Evolutionary conservation across 2,888 invertebrate genomes (phyloP), one percentile per base, ranked within the genome.

Genomic region (Ditylenchus weischeri): DNA sequence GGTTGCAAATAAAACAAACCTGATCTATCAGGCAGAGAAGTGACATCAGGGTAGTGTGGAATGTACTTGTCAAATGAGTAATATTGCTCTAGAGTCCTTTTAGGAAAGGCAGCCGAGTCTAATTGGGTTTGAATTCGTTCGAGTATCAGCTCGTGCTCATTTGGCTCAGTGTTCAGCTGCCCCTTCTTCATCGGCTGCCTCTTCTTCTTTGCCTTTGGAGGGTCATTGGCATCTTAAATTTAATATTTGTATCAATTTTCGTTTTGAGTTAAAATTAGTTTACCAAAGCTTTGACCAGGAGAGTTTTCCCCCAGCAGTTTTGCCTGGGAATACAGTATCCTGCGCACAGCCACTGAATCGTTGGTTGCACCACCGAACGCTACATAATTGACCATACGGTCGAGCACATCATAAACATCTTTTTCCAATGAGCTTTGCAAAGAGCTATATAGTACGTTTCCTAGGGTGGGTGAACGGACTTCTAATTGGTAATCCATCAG

Each of bases 141-240:
- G 1, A 78, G 63, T 35, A 69, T 57, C 61, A 62, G 36, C 5
- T 72, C 72, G 64, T 68, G 69, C 49, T 73, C 73, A 51, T 66
- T 61, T 60, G 66, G 48, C 4, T 36, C 64, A 35, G 71, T 63
- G 47, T 23, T 47, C 7, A 66, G 23, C 29, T 54, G 62, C 15
- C 70, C 66, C 67, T 79, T 78, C 66, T 79, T 78, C 64, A 72
- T 75, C 23, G 68, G 61, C 15, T 72, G 72, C 48, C 79, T 66
- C 69, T 78, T 79, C 74, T 78, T 78, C 69, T 80, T 80, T n/a
- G 73, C 69, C 59, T 74, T 75, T 23, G 78, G 74, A 6, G 68
- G 63, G 3, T 73, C 72, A 11, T 38, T 23, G 11, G 23, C 54
- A 54, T 54, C 54, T 54, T 4, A 29, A 18, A 54, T 23, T 50